Evolutionary conservation across 2,888 invertebrate species (phyloP), one percentile per base, ranked within the genome.

Genomic region (Drosophila acutilabella): DNA sequence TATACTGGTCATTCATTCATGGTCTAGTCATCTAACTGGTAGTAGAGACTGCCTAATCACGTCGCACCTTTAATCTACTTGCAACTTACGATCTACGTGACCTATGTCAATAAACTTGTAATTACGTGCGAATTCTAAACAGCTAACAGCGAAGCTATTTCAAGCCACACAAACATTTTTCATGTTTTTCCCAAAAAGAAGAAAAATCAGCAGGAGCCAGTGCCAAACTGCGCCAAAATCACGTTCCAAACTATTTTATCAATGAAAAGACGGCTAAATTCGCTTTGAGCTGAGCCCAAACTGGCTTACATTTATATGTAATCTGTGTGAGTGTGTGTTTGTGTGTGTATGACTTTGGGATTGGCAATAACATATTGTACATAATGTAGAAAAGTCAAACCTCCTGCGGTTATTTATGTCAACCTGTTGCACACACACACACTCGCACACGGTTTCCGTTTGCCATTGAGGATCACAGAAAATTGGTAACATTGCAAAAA

Each of bases 201-300:
- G 30, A 30, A 66, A 59, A 72, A 59, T 52, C 83, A 84, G 83
- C 83, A 88, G 88, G 83, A 84, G 83, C 47, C 45, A 53, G 38
- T 51, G 72, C 56, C 59, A 83, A 88, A 90, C 78, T 79, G 80
- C 79, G 88, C 80, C 79, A 89, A 90, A 89, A 90, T 91, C 91
- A 90, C 90, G 91, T 90, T 85, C 90, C 70, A 69, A 79, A 88
- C 83, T 75, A 84, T 84, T 86, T 81, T 81, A 78, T 90, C 89
- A 90, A 90, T 90, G 79, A 67, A 54, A 69, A 64, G 75, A 64
- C 44, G 66, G 48, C 8, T 42, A 51, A 45, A 40, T 26, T 57
- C 38, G 50, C 36, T 53, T 16, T 41, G 71, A 74, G 51, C 51
- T 59, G 11, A 41, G 20, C 52, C 57, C 50, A 41, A 56, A 40